Percentiles rank a stretch among this genome's conserved stretches.
Evolutionary conservation across 1,140 invertebrate species (phyloP).

Genomic region (Zaprionus ghesquierei): DNA sequence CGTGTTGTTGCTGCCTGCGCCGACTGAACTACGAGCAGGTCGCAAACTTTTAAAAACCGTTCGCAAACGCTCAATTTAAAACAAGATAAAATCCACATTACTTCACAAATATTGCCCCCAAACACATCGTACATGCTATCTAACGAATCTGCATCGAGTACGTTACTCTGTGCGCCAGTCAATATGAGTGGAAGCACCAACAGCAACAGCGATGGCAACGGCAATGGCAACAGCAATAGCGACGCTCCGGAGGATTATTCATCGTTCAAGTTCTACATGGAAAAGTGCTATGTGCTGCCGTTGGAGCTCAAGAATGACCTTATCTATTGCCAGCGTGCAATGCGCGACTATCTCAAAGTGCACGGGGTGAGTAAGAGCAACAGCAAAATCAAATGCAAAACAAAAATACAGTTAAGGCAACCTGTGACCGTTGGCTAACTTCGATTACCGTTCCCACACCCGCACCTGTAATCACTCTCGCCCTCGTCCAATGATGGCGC

Average conservation of each 20-base stretch:
- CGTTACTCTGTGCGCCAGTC: constrained; percentile 3
- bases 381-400: not conserved
- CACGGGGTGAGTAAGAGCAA: constrained; percentile 64
- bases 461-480: not conserved
- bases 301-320: constrained; percentile 76
- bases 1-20: constrained; percentile 42
- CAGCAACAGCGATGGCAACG: not conserved
- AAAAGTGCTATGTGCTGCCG: constrained; percentile 70
- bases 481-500: not conserved
- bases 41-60: constrained; percentile 47
- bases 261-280: constrained; percentile 63
- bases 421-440: constrained; percentile 18
- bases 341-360: constrained; percentile 76
- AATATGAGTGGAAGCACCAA: constrained; percentile 36
- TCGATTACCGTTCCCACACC: constrained; percentile 8
- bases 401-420: not conserved
- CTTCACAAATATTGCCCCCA: not conserved
- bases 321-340: constrained; percentile 75
- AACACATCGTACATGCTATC: not conserved
- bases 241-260: constrained; percentile 11
- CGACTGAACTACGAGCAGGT: constrained; percentile 30
- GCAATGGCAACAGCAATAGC: not conserved
- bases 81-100: not conserved
- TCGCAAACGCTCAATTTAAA: constrained; percentile 3
- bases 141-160: constrained; percentile 25